Evolutionary conservation across 1,140 invertebrate genomes (phyloP), one percentile per base, ranked within the genome.

Genomic region (Bacillus rossius): DNA sequence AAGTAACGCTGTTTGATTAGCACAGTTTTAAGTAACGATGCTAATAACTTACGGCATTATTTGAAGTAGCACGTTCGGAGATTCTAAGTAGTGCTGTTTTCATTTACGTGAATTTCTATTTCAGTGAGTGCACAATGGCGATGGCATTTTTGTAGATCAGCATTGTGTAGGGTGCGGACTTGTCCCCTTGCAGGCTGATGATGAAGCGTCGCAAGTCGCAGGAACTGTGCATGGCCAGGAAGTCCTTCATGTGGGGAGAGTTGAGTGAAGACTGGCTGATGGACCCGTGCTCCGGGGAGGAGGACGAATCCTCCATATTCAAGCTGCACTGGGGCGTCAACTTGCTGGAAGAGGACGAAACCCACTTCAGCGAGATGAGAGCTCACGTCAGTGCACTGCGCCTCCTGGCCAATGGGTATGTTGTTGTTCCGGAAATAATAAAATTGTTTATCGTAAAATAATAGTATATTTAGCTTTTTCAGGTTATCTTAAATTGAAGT

Each of bases 271-370:
- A 55, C 8, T 19, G 37, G 17, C 38, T 60, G 14, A 10, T 60
- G 23, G 26, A 47, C 23, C 58, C 58, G 7, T 37, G 51, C 38
- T 42, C 13, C 3, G 43, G 29, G 25, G 41, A 14, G 7, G 29
- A 38, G 19, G 50, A 60, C 45, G 48, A 41, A 1, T 16, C 43
- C n/a, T 41, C 58, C n/a, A 25, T 54, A 37, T 60, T 55, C 20
- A 25, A 26, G 14, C 58, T 60, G 13, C 58, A 60, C 29, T 60
- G 58, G 58, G 58, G 51, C 17, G 58, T 60, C 8, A 26, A 49
- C 13, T 19, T 60, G 7, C 13, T 51, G 34, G 38, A 52, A 40
- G 47, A 52, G 23, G 29, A 42, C 17, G 29, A 37, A 4, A 20
- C 20, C 8, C 29, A 58, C n/a, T 1, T 40, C 8, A 17, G 52